Evolutionary conservation across 2,113 vertebrate species (phyloP).

Genomic region (Riparia riparia): DNA sequence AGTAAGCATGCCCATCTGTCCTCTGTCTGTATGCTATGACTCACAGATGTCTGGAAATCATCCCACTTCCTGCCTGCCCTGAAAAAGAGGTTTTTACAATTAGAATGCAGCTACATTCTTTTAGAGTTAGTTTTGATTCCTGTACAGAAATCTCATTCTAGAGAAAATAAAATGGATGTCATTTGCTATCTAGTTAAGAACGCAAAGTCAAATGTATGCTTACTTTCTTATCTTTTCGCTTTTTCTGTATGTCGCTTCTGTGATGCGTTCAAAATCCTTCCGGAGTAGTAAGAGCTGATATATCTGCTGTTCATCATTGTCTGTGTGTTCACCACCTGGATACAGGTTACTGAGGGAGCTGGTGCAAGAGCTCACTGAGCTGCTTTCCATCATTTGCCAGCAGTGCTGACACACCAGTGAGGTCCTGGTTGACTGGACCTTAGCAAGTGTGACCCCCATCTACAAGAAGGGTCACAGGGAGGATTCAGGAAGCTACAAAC

Average conservation of each 20-base stretch:
- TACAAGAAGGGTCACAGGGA: neutral
- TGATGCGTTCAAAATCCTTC: neutral
- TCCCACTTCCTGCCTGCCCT: neutral
- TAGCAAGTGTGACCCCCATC: neutral
- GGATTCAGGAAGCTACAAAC: neutral
- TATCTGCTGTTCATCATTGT: neutral
- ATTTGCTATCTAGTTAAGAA: neutral
- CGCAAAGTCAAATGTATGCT: neutral
- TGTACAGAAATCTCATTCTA: neutral
- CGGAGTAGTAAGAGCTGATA: neutral
- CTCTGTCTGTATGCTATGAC: neutral
- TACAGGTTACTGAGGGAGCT: neutral
- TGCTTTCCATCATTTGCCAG: neutral
- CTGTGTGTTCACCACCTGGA: neutral
- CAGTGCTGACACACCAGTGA: neutral
- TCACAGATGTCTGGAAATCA: conserved; percentile 17
- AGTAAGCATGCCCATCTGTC: neutral
- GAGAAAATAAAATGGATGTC: neutral
- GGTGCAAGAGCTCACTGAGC: neutral
- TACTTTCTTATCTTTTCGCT: neutral
- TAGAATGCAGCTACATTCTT: neutral
- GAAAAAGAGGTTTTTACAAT: neutral
- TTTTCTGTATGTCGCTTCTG: neutral
- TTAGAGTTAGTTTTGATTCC: neutral
- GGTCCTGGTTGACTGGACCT: neutral